A percentile compares a stretch with the other conserved stretches of the same genome.
Evolutionary conservation across 2,113 vertebrate species (phyloP).

Genomic region (Xyrauchen texanus): DNA sequence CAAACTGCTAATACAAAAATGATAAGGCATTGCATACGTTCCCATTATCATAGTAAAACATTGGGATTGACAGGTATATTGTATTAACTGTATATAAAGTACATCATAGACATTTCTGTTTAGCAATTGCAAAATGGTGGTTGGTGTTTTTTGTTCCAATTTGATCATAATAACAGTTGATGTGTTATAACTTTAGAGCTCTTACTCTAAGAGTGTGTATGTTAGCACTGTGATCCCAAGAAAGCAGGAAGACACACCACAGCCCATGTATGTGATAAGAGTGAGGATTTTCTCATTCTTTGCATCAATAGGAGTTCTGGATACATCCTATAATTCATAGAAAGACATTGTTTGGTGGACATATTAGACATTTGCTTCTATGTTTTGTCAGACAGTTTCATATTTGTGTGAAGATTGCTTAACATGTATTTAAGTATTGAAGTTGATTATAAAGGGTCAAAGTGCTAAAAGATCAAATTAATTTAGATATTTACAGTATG

Average conservation of each 20-base stretch:
- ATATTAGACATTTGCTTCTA: too few relatives aligned
- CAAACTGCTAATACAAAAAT: too few relatives aligned
- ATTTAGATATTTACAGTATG: too few relatives aligned
- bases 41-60: too few relatives aligned
- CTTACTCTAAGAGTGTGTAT: conserved; percentile 85
- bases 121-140: neutral
- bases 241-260: conserved; percentile 85
- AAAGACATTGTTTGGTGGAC: neutral
- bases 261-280: conserved; percentile 82
- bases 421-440: too few relatives aligned
- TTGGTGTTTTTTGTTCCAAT: neutral
- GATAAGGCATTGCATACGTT: too few relatives aligned
- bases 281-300: conserved; percentile 76
- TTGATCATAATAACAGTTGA: neutral
- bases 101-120: neutral
- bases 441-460: too few relatives aligned
- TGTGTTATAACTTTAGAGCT: conserved; percentile 20
- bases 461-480: too few relatives aligned
- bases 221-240: conserved; percentile 81
- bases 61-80: too few relatives aligned
- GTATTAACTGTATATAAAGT: conserved; percentile 6
- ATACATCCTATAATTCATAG: conserved; percentile 76
- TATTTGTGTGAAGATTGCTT: too few relatives aligned
- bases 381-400: too few relatives aligned
- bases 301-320: conserved; percentile 67